Evolutionary conservation across 2,797 vertebrate species (phyloP), one percentile per base, ranked within the genome.

Genomic region (Anniella stebbinsi): DNA sequence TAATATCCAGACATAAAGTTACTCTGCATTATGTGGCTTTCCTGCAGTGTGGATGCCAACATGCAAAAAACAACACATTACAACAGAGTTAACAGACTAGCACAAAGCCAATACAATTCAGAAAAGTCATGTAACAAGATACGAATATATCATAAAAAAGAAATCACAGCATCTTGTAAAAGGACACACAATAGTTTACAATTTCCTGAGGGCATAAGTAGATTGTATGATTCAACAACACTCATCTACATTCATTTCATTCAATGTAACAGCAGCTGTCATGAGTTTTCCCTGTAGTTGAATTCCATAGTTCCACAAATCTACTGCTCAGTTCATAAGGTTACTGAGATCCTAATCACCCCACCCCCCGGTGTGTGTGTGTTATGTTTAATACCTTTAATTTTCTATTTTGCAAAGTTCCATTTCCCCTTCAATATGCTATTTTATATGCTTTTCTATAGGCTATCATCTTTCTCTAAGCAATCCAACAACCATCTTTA

Each of bases 191-290:
- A 82, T 91, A 92, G 91, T 90, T 93, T 89, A 94, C 90, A 92
- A 91, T 93, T 96, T 96, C 94, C 95, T 95, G 87, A 82, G 90
- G 93, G 86, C 93, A 95, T 77, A 84, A 93, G 94, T 84, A 95
- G 91, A 95, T 94, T 80, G 84, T 95, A 93, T 93, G 89, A 93
- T 92, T 87, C 92, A 80, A 95, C 93, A 95, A 93, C 57, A 89
- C 90, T 90, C 90, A 94, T 93, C 91, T 92, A 90, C 1, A 23
- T 88, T 93, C 82, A 84, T 90, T 94, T 91, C 91, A 94, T 93
- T 93, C 95, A 95, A 93, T 0, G 0, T 88, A 95, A 95, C 87
- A 94, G 92, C 90, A 94, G 94, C 87, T 91, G 80, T 92, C 92
- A 94, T 92, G 95, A 93, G 89, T 6, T 92, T 88, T 4, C 90